A percentile compares a stretch with the other conserved stretches of the same genome.
These are phyloP conservation scores for Eubucco bourcierii DNA, from an alignment of 2,113 vertebrate genomes.

Conservation along the genomic window DNA sequence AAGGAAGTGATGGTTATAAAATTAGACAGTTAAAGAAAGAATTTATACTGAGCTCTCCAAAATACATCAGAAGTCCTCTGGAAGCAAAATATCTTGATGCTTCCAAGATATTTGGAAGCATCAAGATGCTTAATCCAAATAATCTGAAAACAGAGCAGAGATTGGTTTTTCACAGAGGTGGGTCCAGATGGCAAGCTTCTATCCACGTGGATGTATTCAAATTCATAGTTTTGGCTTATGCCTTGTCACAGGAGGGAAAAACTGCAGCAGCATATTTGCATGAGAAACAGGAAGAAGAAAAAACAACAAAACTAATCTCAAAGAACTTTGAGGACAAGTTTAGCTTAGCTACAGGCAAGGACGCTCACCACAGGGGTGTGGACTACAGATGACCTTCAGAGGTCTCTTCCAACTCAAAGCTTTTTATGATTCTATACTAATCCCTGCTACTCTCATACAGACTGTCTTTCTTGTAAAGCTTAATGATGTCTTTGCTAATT, in stretches of 20 bases:
- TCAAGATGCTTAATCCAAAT: background rate
- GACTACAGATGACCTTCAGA: no score
- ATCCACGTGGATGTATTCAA: background rate
- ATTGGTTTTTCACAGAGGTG: background rate
- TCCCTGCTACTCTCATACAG: background rate
- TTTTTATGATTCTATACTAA: no score
- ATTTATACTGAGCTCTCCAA: background rate
- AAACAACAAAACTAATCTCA: background rate
- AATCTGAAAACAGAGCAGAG: background rate
- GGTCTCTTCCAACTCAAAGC: no score
- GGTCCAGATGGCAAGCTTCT: background rate
- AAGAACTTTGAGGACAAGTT: background rate
- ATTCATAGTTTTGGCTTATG: background rate
- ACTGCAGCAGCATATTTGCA: background rate
- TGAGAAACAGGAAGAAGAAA: background rate
- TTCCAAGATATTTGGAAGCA: background rate
- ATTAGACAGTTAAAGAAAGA: background rate
- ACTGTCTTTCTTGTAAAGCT: background rate
- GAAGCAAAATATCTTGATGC: background rate
- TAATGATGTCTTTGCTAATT: background rate
- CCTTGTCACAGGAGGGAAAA: background rate
- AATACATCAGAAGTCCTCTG: background rate
- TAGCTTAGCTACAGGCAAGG: background rate
- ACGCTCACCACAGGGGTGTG: background rate
- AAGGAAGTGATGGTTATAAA: background rate